Conservation (phyloP, 2,888 invertebrate genomes). For the Trypoxylon attenuatum region DNA sequence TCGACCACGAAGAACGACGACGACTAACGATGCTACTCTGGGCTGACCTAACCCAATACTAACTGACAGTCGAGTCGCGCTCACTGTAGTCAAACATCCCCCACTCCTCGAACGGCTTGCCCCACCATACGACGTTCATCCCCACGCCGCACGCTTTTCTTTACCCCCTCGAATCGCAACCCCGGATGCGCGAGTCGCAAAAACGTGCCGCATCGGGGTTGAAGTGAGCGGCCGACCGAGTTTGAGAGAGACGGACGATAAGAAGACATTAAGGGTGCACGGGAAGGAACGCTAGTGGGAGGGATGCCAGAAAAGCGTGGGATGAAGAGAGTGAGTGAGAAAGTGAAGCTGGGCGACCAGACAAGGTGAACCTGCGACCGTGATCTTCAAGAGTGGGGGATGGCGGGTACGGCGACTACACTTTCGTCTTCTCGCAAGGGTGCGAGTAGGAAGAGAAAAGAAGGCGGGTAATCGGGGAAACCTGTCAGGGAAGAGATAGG, state of each 20-base stretch:
- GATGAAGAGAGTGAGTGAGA: constrained; percentile 11
- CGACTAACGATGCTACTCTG: constrained; percentile 60
- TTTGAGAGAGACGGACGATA: background rate
- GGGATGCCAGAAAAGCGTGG: constrained; percentile 6
- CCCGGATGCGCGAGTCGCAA: constrained; percentile 58
- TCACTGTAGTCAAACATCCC: constrained; percentile 71
- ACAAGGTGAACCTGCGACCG: constrained; percentile 54
- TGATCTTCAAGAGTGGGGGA: constrained; percentile 51
- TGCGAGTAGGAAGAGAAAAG: constrained; percentile 18
- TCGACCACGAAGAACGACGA: constrained; percentile 48
- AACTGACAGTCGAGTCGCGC: constrained; percentile 72
- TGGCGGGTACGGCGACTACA: constrained; percentile 12
- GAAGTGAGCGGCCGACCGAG: constrained; percentile 8
- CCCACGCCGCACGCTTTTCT: constrained; percentile 38
- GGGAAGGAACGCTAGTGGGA: constrained; percentile 14
- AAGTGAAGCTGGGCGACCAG: constrained; percentile 3
- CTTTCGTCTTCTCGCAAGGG: constrained; percentile 19
- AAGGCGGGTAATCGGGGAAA: constrained; percentile 42
- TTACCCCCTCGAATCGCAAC: constrained; percentile 57
- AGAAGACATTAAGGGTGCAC: constrained; percentile 1
- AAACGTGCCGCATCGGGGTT: constrained; percentile 35
- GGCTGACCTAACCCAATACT: constrained; percentile 82
- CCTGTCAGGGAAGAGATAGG: constrained; percentile 36
- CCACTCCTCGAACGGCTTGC: constrained; percentile 53
- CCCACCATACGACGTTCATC: constrained; percentile 31